Evolutionary conservation across 1,140 invertebrate species (phyloP).

Genomic region (Drosophila truncata): DNA sequence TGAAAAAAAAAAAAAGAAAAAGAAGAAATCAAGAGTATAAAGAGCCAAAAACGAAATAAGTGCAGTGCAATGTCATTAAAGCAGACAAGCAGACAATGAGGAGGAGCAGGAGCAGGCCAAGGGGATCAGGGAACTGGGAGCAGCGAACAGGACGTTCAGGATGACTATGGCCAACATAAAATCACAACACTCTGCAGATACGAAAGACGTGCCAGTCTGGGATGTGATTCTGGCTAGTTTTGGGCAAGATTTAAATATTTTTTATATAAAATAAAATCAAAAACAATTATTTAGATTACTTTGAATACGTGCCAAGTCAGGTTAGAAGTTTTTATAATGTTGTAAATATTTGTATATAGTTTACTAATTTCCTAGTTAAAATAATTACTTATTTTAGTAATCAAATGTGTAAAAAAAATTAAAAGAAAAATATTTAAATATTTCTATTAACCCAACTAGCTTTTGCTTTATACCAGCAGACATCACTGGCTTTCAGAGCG

Average conservation of each 20-base stretch:
- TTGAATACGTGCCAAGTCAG: not conserved
- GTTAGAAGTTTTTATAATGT: too few species aligned
- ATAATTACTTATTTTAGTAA: not conserved
- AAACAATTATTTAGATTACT: not conserved
- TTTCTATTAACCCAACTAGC: not conserved
- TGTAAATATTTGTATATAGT: too few species aligned
- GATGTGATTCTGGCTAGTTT: conserved; percentile 14
- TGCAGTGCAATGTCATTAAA: conserved; percentile 83
- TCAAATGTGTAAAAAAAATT: not conserved
- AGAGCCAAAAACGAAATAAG: conserved; percentile 75
- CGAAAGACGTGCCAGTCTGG: not conserved
- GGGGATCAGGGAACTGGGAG: not conserved
- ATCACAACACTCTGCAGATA: conserved; percentile 68
- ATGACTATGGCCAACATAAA: conserved; percentile 74
- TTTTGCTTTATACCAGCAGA: not conserved
- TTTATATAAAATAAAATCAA: not conserved
- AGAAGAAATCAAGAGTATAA: conserved; percentile 33
- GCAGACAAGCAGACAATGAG: conserved; percentile 72
- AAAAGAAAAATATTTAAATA: not conserved
- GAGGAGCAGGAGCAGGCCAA: conserved; percentile 8
- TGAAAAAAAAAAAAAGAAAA: conserved; percentile 1
- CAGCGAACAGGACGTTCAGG: conserved; percentile 35
- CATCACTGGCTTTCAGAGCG: conserved; percentile 21
- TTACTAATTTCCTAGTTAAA: not conserved
- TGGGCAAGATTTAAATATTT: not conserved